Base-by-base conservation (phyloP, 2,113 vertebrate species). In the Perognathus longimembris region DNA sequence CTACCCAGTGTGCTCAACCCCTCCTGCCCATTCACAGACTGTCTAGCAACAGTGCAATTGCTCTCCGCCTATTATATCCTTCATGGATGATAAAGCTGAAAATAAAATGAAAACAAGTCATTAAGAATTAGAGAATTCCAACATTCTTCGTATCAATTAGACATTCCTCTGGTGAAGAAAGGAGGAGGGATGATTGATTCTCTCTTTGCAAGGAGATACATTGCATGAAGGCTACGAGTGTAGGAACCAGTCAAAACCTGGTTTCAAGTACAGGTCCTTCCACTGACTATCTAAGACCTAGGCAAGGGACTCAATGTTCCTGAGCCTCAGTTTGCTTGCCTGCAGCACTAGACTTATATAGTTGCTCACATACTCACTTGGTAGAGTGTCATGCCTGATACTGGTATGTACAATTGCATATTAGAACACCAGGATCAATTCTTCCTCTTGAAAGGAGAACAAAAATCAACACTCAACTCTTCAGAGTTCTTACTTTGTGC, bases 31-130 rank as follows among this genome's bases (percentile, higher is more conserved):
- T 42, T 8, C 45, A 59, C 7, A 86, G 21, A 3, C 18, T 59
- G 42, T 76, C 22, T 26, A 64, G 36, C 28, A 71, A 10, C 22
- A 81, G 63, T 2, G 34, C 3, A 67, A 20, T 11, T 69, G 20
- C 24, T 22, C 34, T 36, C 69, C 5, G 22, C 28, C 42, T 75
- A 8, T 36, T 92, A 32, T 88, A 36, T 30, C 83, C 83, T 90
- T 67, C 32, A n/a, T 34, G 24, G 45, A 79, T 79, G 38, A 67
- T 14, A 63, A 87, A 77, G 50, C 10, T 85, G 21, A 79, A 91
- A 94, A 87, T 76, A 42, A 81, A 93, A 85, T 45, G 10, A 18
- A 92, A 79, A 63, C 54, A 90, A 90, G n/a, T 73, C 4, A 14
- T 28, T 67, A 30, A 64, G 6, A 42, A 5, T 91, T 87, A 66